phyloP scores from a whole-genome alignment of 1,140 invertebrate species.

The Drosophila repletoides region DNA sequence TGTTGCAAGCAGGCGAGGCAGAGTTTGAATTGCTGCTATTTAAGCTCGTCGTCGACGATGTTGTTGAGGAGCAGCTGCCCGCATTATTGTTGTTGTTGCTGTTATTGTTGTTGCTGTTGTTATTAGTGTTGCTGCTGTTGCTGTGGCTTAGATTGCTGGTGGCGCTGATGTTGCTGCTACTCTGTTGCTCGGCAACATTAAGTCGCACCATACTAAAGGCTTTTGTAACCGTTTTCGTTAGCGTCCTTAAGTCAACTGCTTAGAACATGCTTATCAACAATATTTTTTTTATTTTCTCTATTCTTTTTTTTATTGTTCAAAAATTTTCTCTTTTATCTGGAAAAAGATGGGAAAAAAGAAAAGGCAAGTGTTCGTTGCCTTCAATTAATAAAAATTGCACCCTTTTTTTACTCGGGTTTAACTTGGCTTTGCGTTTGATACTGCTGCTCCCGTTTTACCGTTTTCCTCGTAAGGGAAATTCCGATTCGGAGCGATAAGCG shows the following conservation, averaged over 20 bases:
- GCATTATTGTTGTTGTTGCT: slow-evolving; percentile 53
- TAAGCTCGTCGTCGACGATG: slow-evolving; percentile 66
- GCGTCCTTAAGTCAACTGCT: slow-evolving; percentile 3
- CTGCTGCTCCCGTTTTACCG: slow-evolving; percentile 22
- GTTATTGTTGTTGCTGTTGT: slow-evolving; percentile 18
- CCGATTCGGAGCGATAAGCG: neutral
- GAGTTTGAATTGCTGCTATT: slow-evolving; percentile 49
- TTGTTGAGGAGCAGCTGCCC: slow-evolving; percentile 56
- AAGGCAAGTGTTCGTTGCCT: slow-evolving; percentile 38
- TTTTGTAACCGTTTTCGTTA: slow-evolving; percentile 22
- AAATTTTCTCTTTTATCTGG: slow-evolving; percentile 46
- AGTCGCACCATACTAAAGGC: slow-evolving; percentile 72
- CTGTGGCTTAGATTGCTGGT: slow-evolving; percentile 40
- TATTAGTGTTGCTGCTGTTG: slow-evolving; percentile 22
- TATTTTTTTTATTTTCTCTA: neutral
- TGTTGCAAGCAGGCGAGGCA: slow-evolving; percentile 53
- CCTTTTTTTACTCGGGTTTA: slow-evolving; percentile 25
- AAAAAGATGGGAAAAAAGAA: slow-evolving; percentile 34
- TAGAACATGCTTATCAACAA: slow-evolving; percentile 24
- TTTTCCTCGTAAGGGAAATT: neutral
- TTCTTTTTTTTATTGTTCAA: neutral
- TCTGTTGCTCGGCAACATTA: slow-evolving; percentile 72
- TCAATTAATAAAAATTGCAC: slow-evolving; percentile 54
- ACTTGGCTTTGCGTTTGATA: slow-evolving; percentile 50
- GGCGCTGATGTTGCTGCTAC: slow-evolving; percentile 8